phyloP scores from a whole-genome alignment of 1,140 invertebrate species.

The Mizuhopecten yessoensis region DNA sequence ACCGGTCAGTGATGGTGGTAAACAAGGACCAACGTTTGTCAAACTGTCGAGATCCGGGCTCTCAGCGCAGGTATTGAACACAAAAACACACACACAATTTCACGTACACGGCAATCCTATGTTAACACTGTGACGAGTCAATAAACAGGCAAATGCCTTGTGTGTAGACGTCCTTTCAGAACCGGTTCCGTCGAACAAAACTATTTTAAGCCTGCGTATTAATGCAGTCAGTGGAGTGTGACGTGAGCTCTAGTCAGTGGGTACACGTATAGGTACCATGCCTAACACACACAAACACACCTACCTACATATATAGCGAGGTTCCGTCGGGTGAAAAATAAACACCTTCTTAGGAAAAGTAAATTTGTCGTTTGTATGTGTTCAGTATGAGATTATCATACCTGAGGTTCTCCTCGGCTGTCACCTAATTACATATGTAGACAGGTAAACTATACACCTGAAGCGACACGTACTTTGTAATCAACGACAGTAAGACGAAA shows the following conservation, averaged over 20 bases:
- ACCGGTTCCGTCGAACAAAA: conserved; percentile 20
- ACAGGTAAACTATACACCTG: conserved; percentile 25
- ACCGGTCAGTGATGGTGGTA: neutral
- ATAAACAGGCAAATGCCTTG: neutral
- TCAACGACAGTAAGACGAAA: neutral
- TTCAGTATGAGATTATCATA: neutral
- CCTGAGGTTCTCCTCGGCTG: neutral
- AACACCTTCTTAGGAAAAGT: neutral
- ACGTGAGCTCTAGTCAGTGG: neutral
- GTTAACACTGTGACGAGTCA: conserved; percentile 13
- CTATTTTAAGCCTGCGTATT: conserved; percentile 33
- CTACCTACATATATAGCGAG: neutral
- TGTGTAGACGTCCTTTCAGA: neutral
- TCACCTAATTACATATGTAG: neutral
- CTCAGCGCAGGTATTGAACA: neutral
- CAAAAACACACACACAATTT: conserved; percentile 20
- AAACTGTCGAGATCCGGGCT: neutral
- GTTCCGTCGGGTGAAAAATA: neutral
- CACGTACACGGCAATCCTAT: neutral
- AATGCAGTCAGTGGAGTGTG: neutral
- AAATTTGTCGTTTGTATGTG: neutral
- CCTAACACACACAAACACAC: no score
- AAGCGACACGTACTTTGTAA: neutral
- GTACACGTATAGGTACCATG: conserved; percentile 5
- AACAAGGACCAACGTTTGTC: neutral